Evolutionary conservation across 2,797 vertebrate species (phyloP).

Genomic region (Sebastes kiyomatsui): DNA sequence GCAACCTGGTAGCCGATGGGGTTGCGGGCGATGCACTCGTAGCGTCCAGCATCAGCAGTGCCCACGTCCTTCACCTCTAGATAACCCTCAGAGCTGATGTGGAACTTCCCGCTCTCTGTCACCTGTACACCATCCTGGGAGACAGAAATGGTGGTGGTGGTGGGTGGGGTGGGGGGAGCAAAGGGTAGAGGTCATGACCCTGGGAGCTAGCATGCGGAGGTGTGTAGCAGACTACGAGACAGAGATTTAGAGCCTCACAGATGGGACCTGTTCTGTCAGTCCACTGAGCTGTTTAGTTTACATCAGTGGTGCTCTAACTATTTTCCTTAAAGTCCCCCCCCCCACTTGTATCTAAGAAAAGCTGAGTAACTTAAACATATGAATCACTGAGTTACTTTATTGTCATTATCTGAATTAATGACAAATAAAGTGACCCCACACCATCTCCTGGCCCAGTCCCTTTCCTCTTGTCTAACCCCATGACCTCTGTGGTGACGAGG

Average conservation of each 20-base stretch:
- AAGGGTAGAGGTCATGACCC: conserved; percentile 8
- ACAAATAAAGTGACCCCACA: background rate
- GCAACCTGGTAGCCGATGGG: conserved; percentile 92
- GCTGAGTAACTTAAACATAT: background rate
- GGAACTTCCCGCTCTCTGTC: conserved; percentile 98
- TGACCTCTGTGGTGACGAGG: background rate
- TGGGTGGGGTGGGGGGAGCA: background rate
- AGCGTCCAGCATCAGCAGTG: conserved; percentile 91
- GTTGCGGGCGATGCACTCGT: conserved; percentile 95
- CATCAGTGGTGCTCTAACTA: no score
- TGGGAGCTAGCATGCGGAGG: background rate
- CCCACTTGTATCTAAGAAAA: no score
- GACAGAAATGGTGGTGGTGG: background rate
- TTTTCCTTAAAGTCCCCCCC: no score
- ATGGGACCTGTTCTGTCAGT: background rate
- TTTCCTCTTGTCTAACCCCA: background rate
- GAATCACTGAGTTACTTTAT: background rate
- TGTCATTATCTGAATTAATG: background rate
- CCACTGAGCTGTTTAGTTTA: background rate
- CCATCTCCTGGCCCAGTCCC: background rate
- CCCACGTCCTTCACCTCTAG: conserved; percentile 94
- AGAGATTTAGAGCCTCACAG: background rate
- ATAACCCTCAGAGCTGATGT: conserved; percentile 92
- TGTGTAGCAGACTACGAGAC: background rate
- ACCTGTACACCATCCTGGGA: conserved; percentile 95